A percentile compares a stretch with the other conserved stretches of the same genome.
Conservation (phyloP, 1,140 invertebrate genomes). For the Galleria mellonella region DNA sequence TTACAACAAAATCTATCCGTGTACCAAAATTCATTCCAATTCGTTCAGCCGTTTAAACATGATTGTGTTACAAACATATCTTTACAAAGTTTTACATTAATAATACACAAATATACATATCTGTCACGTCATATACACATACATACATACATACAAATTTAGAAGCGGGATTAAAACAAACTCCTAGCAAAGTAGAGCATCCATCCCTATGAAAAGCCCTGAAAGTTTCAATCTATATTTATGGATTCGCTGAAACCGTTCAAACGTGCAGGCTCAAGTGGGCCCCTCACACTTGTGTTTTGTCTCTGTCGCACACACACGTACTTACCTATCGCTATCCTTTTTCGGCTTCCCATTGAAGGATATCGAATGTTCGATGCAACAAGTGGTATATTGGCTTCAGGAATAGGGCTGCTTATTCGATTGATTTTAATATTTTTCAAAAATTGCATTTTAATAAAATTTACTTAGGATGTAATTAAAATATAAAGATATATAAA, state of each 20-base stretch:
- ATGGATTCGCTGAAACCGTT: constrained; percentile 59
- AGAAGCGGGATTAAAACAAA: neutral
- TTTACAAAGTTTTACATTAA: too few relatives aligned
- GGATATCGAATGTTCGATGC: constrained; percentile 68
- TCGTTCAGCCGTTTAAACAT: too few relatives aligned
- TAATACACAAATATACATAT: too few relatives aligned
- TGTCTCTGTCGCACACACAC: constrained; percentile 28
- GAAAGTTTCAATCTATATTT: constrained; percentile 45
- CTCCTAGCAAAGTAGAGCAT: constrained; percentile 33
- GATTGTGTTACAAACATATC: too few relatives aligned
- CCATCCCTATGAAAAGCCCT: constrained; percentile 1
- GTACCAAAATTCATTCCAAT: too few relatives aligned
- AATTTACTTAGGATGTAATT: too few relatives aligned
- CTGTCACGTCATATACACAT: too few relatives aligned
- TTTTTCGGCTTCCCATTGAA: constrained; percentile 53
- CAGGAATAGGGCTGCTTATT: constrained; percentile 45
- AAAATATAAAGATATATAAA: too few relatives aligned
- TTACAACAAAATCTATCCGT: too few relatives aligned
- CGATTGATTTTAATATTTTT: constrained; percentile 21
- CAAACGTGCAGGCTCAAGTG: constrained; percentile 60
- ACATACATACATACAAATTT: too few relatives aligned
- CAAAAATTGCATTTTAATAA: neutral
- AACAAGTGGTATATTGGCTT: constrained; percentile 67
- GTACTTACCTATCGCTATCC: constrained; percentile 11
- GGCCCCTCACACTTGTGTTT: constrained; percentile 41